phyloP scores from a whole-genome alignment of 2,113 vertebrate species.

The Nycticorax nycticorax region DNA sequence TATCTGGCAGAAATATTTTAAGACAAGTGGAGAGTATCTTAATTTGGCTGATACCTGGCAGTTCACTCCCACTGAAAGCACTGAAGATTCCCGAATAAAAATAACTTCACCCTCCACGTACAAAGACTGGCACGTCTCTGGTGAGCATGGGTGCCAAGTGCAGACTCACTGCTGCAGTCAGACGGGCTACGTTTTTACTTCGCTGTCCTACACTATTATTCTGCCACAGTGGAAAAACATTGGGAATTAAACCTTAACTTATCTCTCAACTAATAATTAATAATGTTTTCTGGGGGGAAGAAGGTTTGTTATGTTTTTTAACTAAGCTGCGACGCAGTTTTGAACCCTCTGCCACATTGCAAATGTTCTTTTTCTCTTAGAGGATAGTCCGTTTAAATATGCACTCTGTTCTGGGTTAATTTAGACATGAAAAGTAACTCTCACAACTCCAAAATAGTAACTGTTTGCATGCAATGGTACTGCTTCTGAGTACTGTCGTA shows the following conservation, averaged over 20 bases:
- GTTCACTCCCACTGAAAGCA: background rate
- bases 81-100: background rate
- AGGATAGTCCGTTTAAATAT: background rate
- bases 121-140: background rate
- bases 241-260: background rate
- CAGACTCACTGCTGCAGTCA: background rate
- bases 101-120: rapidly evolving
- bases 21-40: background rate
- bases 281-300: background rate
- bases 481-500: background rate
- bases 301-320: background rate
- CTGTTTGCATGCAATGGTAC: background rate
- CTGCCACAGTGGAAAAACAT: background rate
- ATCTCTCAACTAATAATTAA: background rate
- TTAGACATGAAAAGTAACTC: background rate
- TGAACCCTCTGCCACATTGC: background rate
- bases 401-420: background rate
- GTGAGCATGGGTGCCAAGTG: background rate
- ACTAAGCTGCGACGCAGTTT: background rate
- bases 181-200: background rate
- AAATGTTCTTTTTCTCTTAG: background rate
- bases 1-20: background rate
- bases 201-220: background rate
- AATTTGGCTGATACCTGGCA: background rate
- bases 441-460: background rate